Evolutionary conservation across 2,113 vertebrate species (phyloP).

Genomic region (Hippocampus guttulatus): DNA sequence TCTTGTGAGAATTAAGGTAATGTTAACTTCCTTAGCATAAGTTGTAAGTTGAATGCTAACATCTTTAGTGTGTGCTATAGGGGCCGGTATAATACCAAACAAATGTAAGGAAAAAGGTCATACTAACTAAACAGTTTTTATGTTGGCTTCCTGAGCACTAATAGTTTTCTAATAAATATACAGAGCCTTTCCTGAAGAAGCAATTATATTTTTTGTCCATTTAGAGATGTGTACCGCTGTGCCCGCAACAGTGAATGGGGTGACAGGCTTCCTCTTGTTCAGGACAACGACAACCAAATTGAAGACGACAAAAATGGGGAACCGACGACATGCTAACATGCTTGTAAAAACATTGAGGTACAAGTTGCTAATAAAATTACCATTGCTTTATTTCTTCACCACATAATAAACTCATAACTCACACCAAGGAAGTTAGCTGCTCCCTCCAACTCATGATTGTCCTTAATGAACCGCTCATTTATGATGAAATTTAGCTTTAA

Average conservation of each 20-base stretch:
- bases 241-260: conserved; percentile 81
- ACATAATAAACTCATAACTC: neutral
- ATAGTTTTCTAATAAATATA: neutral
- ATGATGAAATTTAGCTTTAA: neutral
- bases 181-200: neutral
- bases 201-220: neutral
- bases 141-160: neutral
- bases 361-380: neutral
- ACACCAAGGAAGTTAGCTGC: neutral
- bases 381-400: neutral
- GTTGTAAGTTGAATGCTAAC: too few relatives aligned
- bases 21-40: neutral
- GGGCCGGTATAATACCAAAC: neutral
- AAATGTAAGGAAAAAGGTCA: neutral
- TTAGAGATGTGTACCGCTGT: conserved; percentile 83
- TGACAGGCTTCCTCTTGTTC: conserved; percentile 73
- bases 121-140: neutral
- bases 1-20: too few relatives aligned
- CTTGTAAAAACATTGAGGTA: neutral
- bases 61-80: too few relatives aligned
- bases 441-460: neutral
- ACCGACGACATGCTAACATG: neutral
- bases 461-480: too few relatives aligned
- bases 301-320: conserved; percentile 26
- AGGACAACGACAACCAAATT: conserved; percentile 8